Evolutionary conservation across 2,113 vertebrate genomes (phyloP).

Genomic region (Trogon melanurus): DNA sequence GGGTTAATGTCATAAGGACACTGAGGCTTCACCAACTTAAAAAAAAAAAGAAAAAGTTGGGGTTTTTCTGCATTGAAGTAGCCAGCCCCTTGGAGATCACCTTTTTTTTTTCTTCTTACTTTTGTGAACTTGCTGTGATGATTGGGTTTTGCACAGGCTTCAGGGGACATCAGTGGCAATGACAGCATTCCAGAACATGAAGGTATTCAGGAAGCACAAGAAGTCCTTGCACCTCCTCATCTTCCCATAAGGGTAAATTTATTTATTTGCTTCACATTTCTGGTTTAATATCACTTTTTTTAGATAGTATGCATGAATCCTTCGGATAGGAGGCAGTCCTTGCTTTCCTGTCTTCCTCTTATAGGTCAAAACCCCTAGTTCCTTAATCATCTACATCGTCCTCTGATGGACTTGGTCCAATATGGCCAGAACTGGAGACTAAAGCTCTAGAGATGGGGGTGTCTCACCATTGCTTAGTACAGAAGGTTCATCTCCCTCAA

Average conservation of each 20-base stretch:
- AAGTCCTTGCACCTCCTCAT: constrained; percentile 62
- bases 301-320: background rate
- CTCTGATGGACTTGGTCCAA: background rate
- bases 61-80: background rate
- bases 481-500: background rate
- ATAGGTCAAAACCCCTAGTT: background rate
- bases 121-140: background rate
- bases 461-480: background rate
- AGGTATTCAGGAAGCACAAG: constrained; percentile 61
- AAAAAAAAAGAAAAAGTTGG: background rate
- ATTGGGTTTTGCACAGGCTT: constrained; percentile 79
- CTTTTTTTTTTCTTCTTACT: background rate
- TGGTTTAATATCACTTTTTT: background rate
- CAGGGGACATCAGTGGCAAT: constrained; percentile 87
- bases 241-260: constrained; percentile 41
- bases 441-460: too few species aligned
- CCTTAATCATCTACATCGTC: background rate
- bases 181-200: constrained; percentile 76
- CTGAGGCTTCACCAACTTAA: background rate
- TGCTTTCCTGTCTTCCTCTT: background rate
- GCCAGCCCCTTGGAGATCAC: background rate
- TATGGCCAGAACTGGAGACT: background rate
- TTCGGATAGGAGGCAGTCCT: background rate
- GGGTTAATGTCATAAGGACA: background rate
- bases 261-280: background rate